These are phyloP conservation scores for Drosophila falleni DNA, from an alignment of 2,888 invertebrate genomes.

Conservation along the genomic window DNA sequence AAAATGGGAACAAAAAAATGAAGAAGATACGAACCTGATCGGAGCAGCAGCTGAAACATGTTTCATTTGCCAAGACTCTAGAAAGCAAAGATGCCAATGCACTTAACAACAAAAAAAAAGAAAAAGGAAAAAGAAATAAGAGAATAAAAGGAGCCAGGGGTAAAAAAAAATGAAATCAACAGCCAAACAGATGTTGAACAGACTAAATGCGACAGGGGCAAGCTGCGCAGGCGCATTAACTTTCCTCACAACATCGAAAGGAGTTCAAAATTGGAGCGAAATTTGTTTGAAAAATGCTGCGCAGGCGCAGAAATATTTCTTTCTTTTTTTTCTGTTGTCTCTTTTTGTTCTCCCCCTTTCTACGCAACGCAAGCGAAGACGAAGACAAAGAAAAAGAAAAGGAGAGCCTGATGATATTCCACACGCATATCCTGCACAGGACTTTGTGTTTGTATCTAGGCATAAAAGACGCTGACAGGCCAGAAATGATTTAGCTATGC, in stretches of 20 bases:
- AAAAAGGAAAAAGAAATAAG: constrained; percentile 19
- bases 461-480: constrained; percentile 61
- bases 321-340: constrained; percentile 6
- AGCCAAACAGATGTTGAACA: constrained; percentile 78
- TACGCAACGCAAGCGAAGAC: not conserved
- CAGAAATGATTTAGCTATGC: constrained; percentile 43
- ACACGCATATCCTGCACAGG: constrained; percentile 52
- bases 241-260: constrained; percentile 39
- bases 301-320: constrained; percentile 55
- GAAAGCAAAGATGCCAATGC: constrained; percentile 75
- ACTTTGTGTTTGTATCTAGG: constrained; percentile 29
- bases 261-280: constrained; percentile 72
- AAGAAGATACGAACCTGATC: constrained; percentile 62
- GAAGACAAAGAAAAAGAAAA: constrained; percentile 31
- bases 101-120: constrained; percentile 47
- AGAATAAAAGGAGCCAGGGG: constrained; percentile 44
- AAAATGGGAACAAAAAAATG: constrained; percentile 14
- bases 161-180: constrained; percentile 44
- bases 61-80: constrained; percentile 56
- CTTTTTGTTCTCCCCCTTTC: not conserved
- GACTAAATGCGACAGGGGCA: constrained; percentile 50
- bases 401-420: constrained; percentile 45
- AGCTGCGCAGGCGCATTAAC: constrained; percentile 44
- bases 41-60: constrained; percentile 74
- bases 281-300: constrained; percentile 60